Evolutionary conservation across 2,113 vertebrate species (phyloP).

Genomic region (Poicephalus meyeri): DNA sequence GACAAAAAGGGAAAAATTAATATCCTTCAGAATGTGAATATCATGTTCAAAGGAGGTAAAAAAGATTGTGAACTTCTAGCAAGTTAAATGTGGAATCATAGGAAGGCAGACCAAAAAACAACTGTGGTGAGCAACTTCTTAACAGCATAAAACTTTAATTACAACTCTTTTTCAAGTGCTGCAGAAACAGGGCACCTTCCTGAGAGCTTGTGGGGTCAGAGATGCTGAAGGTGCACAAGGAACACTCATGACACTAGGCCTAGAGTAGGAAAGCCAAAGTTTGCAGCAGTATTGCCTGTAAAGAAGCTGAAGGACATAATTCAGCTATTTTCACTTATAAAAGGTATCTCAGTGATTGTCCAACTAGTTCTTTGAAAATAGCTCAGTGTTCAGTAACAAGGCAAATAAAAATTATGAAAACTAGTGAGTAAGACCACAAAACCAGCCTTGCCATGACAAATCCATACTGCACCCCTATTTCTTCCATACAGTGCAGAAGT

Average conservation of each 20-base stretch:
- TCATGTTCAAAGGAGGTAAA: background rate
- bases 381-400: background rate
- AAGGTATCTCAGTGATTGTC: background rate
- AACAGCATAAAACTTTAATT: constrained; percentile 12
- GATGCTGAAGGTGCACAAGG: background rate
- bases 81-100: background rate
- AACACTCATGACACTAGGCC: background rate
- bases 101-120: background rate
- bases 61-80: background rate
- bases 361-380: background rate
- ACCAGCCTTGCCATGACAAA: background rate
- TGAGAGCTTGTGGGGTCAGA: background rate
- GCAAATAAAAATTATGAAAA: background rate
- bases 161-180: background rate
- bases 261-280: background rate
- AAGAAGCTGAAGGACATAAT: background rate
- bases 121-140: constrained; percentile 3
- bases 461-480: background rate
- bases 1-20: background rate
- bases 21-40: background rate
- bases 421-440: background rate
- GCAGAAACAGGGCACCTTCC: background rate
- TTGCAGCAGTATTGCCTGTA: background rate
- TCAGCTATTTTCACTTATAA: background rate
- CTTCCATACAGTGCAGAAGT: background rate